A percentile compares a stretch with the other conserved stretches of the same genome.
Evolutionary conservation across 2,113 vertebrate genomes (phyloP).

Genomic region (Antennarius striatus): DNA sequence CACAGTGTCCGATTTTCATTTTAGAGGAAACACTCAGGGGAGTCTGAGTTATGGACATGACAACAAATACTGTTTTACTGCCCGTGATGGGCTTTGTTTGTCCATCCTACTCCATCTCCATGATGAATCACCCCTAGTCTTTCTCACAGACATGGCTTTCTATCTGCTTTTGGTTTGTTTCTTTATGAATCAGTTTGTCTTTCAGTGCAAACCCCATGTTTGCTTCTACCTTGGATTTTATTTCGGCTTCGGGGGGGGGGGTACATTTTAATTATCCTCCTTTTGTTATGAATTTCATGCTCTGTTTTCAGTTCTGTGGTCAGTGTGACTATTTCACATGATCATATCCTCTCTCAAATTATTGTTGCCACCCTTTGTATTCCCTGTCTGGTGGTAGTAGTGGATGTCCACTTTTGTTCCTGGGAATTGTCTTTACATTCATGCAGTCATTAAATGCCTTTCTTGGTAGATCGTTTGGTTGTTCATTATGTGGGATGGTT

Average conservation of each 20-base stretch:
- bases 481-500: conserved; percentile 46
- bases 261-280: conserved; percentile 19
- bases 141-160: conserved; percentile 34
- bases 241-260: conserved; percentile 30
- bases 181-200: conserved; percentile 35
- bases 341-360: conserved; percentile 43
- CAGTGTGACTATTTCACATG: conserved; percentile 35
- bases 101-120: conserved; percentile 39
- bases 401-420: conserved; percentile 18
- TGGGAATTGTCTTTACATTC: conserved; percentile 54
- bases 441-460: conserved; percentile 48
- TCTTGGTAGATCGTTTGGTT: conserved; percentile 48
- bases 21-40: conserved; percentile 54
- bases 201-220: conserved; percentile 10
- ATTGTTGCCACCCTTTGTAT: conserved; percentile 20
- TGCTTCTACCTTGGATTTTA: conserved; percentile 22
- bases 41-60: conserved; percentile 60
- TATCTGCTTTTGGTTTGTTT: conserved; percentile 30
- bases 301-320: conserved; percentile 23
- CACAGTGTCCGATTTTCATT: conserved; percentile 65
- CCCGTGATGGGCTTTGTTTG: conserved; percentile 47
- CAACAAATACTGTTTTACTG: conserved; percentile 54
- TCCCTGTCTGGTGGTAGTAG: conserved; percentile 9
- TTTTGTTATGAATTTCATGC: conserved; percentile 18
- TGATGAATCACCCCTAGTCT: conserved; percentile 30